Percentiles rank a stretch among this genome's conserved stretches.
These are phyloP conservation scores for Platyrinchus mystaceus DNA, from an alignment of 2,797 vertebrate species.

Conservation along the genomic window DNA sequence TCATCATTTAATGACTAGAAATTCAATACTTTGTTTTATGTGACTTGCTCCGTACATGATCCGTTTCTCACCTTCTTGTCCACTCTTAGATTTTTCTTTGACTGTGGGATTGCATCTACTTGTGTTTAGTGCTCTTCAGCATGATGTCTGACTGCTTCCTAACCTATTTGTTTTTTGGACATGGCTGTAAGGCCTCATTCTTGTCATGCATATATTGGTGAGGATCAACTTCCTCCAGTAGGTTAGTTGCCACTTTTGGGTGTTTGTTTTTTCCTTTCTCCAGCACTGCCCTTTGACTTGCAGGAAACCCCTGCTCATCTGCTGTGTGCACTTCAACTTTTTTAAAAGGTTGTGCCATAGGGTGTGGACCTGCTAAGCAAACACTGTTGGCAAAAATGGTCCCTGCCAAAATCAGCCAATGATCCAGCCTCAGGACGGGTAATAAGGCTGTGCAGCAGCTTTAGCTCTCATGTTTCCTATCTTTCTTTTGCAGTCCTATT, in stretches of 20 bases:
- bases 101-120: not conserved
- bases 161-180: not conserved
- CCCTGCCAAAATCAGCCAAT: not conserved
- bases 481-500: not conserved
- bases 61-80: not conserved
- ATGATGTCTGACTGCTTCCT: not conserved
- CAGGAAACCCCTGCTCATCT: not conserved
- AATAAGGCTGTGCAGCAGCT: not conserved
- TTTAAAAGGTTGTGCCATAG: not conserved
- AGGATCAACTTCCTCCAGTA: not conserved
- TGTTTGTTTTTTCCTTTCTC: not conserved
- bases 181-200: not conserved
- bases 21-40: not conserved
- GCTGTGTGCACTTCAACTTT: not conserved
- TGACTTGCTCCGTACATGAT: not conserved
- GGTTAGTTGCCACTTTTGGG: not conserved
- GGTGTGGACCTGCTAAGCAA: not conserved
- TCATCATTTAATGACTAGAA: not conserved
- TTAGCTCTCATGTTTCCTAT: not conserved
- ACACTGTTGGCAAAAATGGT: not conserved
- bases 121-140: not conserved
- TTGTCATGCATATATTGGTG: fast-evolving
- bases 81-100: not conserved
- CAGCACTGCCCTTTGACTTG: not conserved
- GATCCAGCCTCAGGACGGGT: too few relatives aligned